phyloP scores from a whole-genome alignment of 2,888 invertebrate species.

The Cremastinae sp. region DNA sequence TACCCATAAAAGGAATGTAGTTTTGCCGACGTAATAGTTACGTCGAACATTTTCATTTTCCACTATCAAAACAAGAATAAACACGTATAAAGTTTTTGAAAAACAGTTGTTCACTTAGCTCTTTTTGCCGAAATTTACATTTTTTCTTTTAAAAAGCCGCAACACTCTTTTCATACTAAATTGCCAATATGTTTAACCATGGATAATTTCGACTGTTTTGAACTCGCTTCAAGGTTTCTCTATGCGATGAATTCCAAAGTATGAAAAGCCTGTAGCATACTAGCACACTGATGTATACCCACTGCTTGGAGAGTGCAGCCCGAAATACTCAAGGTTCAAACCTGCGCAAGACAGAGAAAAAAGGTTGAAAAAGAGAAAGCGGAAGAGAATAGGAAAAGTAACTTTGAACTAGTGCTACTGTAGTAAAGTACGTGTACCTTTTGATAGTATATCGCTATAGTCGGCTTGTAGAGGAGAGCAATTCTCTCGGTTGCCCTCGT shows the following conservation, averaged over 20 bases:
- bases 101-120: too few relatives aligned
- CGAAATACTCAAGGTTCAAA: slow-evolving; percentile 38
- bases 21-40: too few relatives aligned
- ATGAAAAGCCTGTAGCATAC: slow-evolving; percentile 45
- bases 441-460: slow-evolving; percentile 50
- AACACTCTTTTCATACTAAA: slow-evolving; percentile 27
- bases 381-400: slow-evolving; percentile 30
- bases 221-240: slow-evolving; percentile 25
- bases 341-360: slow-evolving; percentile 3
- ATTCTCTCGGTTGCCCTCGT: slow-evolving; percentile 33
- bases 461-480: slow-evolving; percentile 38
- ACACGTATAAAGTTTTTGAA: too few relatives aligned
- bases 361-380: slow-evolving; percentile 18
- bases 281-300: slow-evolving; percentile 43
- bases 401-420: slow-evolving; percentile 54
- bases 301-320: slow-evolving; percentile 17
- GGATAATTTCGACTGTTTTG: slow-evolving; percentile 34
- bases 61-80: too few relatives aligned
- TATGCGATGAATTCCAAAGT: slow-evolving; percentile 50
- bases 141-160: background rate
- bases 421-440: slow-evolving; percentile 49
- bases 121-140: too few relatives aligned
- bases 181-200: slow-evolving; percentile 37
- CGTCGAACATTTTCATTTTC: too few relatives aligned
- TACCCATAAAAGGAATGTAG: too few relatives aligned